These are phyloP conservation scores for honey bee (Apis mellifera) DNA, from an alignment of 1,140 invertebrate species.

Conservation along the genomic window DNA sequence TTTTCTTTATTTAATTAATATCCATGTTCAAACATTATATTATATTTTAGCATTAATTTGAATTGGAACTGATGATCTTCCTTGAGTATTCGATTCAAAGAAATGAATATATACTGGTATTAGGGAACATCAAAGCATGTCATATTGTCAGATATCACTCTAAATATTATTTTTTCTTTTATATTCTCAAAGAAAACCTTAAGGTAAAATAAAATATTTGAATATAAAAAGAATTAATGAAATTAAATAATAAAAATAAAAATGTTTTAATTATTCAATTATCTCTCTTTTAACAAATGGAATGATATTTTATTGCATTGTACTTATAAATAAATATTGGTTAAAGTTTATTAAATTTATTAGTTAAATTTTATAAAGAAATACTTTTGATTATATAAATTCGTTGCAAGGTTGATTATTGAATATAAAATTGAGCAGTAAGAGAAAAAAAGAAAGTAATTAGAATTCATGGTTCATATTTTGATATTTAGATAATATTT, in stretches of 20 bases:
- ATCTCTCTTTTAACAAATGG: no score
- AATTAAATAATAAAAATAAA: neutral
- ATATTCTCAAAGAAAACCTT: neutral
- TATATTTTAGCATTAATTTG: conserved; percentile 23
- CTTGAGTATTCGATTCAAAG: conserved; percentile 18
- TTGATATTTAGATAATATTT: conserved; percentile 49
- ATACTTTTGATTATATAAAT: neutral
- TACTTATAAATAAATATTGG: neutral
- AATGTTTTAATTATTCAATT: no score
- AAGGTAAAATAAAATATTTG: no score
- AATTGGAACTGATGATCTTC: neutral
- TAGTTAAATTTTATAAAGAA: no score
- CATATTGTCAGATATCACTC: neutral
- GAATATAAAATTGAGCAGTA: conserved; percentile 8
- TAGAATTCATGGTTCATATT: conserved; percentile 35
- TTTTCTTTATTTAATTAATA: conserved; percentile 6
- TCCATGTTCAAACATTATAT: neutral
- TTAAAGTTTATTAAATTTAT: neutral
- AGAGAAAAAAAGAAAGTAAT: conserved; percentile 36
- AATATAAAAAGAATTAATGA: no score
- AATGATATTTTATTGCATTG: neutral
- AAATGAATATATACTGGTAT: conserved; percentile 28
- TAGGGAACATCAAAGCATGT: conserved; percentile 28
- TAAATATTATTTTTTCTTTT: neutral
- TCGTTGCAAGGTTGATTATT: neutral